Evolutionary conservation across 30 jellyfish, hydroid and myxozoan species (phyloP).

Genomic region (Morbakka virulenta): DNA sequence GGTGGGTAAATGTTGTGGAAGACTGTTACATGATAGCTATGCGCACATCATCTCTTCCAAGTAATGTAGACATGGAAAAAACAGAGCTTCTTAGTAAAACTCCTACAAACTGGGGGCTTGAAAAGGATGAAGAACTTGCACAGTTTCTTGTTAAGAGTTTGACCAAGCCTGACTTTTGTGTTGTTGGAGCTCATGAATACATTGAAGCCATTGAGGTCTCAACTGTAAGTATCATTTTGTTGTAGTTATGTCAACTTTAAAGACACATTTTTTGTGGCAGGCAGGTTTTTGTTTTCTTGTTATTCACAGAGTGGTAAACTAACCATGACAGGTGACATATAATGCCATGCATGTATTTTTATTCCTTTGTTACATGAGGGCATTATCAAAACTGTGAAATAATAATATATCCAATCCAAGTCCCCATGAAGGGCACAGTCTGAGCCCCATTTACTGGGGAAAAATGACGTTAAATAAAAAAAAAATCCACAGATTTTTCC

Average conservation of each 20-base stretch:
- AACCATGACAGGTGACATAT: neutral
- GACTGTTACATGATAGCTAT: constrained; percentile 65
- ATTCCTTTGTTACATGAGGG: no score
- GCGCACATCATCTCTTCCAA: constrained; percentile 62
- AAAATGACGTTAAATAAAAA: no score
- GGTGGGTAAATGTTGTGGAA: constrained; percentile 90
- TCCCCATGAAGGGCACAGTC: no score
- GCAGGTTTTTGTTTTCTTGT: neutral
- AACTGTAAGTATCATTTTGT: constrained; percentile 32
- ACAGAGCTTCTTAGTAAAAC: constrained; percentile 50
- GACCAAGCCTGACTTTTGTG: constrained; percentile 39
- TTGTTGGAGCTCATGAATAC: constrained; percentile 67
- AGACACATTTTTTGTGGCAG: neutral
- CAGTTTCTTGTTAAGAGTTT: constrained; percentile 60
- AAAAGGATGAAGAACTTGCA: constrained; percentile 84
- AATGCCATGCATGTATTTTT: neutral
- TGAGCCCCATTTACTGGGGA: no score
- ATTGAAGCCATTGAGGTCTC: constrained; percentile 76
- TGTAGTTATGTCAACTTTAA: neutral
- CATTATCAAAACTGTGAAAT: no score
- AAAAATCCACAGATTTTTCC: no score
- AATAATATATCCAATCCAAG: no score
- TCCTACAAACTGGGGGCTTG: constrained; percentile 85
- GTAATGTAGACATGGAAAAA: constrained; percentile 50
- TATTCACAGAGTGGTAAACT: neutral